Base-by-base conservation (phyloP, 2,888 invertebrate species). In the Cremastobaeus sp. region DNA sequence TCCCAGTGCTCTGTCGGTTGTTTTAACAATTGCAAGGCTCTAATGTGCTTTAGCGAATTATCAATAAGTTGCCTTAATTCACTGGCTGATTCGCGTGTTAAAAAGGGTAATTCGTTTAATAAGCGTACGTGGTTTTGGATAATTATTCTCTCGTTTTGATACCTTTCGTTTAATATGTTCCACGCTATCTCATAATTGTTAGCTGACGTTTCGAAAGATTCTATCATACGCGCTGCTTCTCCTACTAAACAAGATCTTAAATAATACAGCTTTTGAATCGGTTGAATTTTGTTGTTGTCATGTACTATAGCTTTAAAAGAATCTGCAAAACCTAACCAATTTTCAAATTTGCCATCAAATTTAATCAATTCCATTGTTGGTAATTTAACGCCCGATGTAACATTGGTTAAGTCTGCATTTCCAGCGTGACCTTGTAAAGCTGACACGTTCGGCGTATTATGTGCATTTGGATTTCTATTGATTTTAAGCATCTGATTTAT, bases 51-150 rank as follows among this genome's bases (percentile, higher is more conserved):
- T 15, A 28, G 15, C 1, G 11, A n/a, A n/a, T 17, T 17, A 28
- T 45, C 28, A 6, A 45, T 28, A 8, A 45, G 45, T 8, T 28
- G 14, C 9, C 45, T 4, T 15, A 45, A 28, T 12, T 45, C 9
- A 25, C 3, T 9, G 1, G 45, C 6, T 1, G 45, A 28, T 11
- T 68, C 75, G 6, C 20, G 35, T 5, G 25, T 41, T 0, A 72
- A 6, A 1, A 11, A 2, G 2, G 68, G 65, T 4, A 59, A 25
- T 8, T 71, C 66, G 8, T 45, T 52, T 1, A 76, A 18, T 15
- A 54, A 43, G n/a, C 21, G 12, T 21, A 70, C 41, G 28, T 74
- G 73, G 8, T 35, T 54, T 30, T 32, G 37, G 1, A 65, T 32
- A 4, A 69, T 60, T 1, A 57, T 20, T 37, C 37, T 2, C n/a